Percentiles rank a stretch among this genome's conserved stretches.
phyloP scores from a whole-genome alignment of 2,797 vertebrate species.

The Rousettus madagascariensis region DNA sequence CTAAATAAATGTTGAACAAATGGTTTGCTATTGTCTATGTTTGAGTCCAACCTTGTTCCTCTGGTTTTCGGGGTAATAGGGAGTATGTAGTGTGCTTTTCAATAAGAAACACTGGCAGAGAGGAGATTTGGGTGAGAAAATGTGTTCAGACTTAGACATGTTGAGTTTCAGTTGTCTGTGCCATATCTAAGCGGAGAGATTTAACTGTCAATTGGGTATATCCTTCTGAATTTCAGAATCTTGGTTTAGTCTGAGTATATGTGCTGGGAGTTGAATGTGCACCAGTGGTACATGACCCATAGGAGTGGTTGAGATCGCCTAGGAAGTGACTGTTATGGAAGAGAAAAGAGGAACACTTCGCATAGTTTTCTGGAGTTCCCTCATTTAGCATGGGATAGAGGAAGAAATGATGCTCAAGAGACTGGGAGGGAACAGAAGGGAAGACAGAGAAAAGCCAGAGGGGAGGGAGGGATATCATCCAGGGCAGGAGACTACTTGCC shows the following conservation, averaged over 20 bases:
- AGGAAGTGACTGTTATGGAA: background rate
- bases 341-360: background rate
- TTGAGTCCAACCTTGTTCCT: background rate
- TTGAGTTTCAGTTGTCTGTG: background rate
- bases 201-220: background rate
- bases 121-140: background rate
- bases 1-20: constrained; percentile 54
- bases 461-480: background rate
- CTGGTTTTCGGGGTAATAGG: background rate
- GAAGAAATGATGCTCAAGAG: background rate
- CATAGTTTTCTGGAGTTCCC: background rate
- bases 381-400: background rate
- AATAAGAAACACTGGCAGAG: background rate
- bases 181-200: background rate
- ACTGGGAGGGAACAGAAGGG: background rate
- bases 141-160: background rate
- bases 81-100: background rate
- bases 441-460: background rate
- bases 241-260: background rate
- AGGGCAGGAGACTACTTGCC: background rate
- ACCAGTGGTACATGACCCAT: background rate
- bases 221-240: background rate
- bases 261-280: background rate
- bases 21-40: constrained; percentile 29
- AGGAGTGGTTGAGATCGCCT: background rate